Base-by-base conservation (phyloP, 1,140 invertebrate genomes). In the Eumeta japonica region DNA sequence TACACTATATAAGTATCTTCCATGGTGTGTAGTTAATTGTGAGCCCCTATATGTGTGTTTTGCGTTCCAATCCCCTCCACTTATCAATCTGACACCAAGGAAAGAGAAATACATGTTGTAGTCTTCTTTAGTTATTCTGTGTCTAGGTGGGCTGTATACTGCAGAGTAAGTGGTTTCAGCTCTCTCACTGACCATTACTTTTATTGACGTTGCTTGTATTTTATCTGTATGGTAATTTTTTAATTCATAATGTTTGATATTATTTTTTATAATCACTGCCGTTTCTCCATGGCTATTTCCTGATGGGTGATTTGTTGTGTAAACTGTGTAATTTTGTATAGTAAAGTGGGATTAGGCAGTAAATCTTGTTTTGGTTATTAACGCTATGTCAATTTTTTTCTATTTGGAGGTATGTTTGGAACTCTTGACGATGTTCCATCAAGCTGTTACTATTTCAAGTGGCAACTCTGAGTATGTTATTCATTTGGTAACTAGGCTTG, bases 331-430 rank as follows among this genome's bases (percentile, higher is more conserved):
- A 14, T 46, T 46, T 1, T 41, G 16, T 31, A 46, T 35, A 11
- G 2, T 29, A 2, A 46, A 10, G 13, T 46, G 36, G 12, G 39
- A n/a, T 36, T 19, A 35, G 0, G 31, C 15, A n/a, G 39, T 46
- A 18, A 46, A 16, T 28, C 39, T 41, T 36, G 43, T 41, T 40
- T 47, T 38, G 11, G 41, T 37, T 35, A 43, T 37, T 12, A 40
- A 5, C 2, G 40, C 36, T 10, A 46, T 16, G 27, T 46, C 45
- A 11, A 46, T n/a, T 37, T 15, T 18, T 32, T 27, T 45, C 43
- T 13, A 14, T 45, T 3, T 35, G 28, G 13, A 45, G 29, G 14
- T 41, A 45, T 11, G 18, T n/a, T 17, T 40, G 28, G n/a, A 40
- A 16, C 41, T 45, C 10, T 10, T 16, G 0, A 45, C 40, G 11